phyloP scores from a whole-genome alignment of 2,113 vertebrate genomes.

The Nannobrachium achirus region DNA sequence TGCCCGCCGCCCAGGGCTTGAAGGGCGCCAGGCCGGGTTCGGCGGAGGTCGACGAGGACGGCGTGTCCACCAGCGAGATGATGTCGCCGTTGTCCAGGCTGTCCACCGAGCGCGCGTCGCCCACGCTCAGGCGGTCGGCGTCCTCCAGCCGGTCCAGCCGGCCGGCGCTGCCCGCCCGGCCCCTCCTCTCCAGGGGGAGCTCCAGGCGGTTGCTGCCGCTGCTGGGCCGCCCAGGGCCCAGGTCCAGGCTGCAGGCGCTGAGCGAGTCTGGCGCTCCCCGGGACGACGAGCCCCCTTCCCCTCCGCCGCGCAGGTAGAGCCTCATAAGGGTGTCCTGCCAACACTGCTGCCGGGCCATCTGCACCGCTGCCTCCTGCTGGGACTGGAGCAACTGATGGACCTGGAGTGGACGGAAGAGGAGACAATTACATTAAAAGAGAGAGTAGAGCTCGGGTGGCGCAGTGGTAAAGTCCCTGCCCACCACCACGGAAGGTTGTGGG shows the following conservation, averaged over 20 bases:
- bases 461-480: no score
- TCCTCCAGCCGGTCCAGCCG: conserved; percentile 59
- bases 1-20: conserved; percentile 82
- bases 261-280: conserved; percentile 55
- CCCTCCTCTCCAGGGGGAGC: conserved; percentile 60
- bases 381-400: conserved; percentile 90
- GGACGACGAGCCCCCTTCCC: conserved; percentile 44
- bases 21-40: conserved; percentile 67
- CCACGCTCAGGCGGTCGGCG: conserved; percentile 78
- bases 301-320: conserved; percentile 84
- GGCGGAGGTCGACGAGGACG: conserved; percentile 62
- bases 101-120: conserved; percentile 84
- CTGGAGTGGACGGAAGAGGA: conserved; percentile 67
- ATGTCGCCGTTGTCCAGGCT: conserved; percentile 82
- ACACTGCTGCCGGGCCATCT: conserved; percentile 90
- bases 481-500: no score
- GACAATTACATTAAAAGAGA: conserved; percentile 15
- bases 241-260: conserved; percentile 78
- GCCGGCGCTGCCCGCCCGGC: conserved; percentile 68
- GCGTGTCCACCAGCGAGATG: conserved; percentile 79
- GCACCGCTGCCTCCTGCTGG: conserved; percentile 87
- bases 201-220: conserved; percentile 64
- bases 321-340: conserved; percentile 96
- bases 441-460: no score
- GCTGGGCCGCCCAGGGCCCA: conserved; percentile 45